Evolutionary conservation across 2,113 vertebrate genomes (phyloP).

Genomic region (Chaetodon auriga): DNA sequence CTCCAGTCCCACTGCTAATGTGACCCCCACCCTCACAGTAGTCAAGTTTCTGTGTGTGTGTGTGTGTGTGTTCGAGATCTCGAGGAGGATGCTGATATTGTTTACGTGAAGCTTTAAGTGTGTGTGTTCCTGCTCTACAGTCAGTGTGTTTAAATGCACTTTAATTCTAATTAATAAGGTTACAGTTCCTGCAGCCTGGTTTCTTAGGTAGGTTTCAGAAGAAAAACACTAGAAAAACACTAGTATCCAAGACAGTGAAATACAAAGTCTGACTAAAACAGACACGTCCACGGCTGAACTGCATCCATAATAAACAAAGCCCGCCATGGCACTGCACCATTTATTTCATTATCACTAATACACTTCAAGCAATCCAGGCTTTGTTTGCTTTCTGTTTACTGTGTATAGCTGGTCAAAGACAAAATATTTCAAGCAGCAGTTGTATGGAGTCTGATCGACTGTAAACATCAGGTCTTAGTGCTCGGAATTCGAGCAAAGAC

Average conservation of each 20-base stretch:
- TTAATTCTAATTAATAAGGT: slow-evolving; percentile 17
- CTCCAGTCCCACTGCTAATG: slow-evolving; percentile 46
- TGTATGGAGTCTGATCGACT: background rate
- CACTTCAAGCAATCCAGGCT: background rate
- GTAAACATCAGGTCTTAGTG: background rate
- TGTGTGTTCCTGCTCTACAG: background rate
- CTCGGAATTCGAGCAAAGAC: background rate
- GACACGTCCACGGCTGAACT: too few species aligned
- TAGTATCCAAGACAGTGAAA: background rate
- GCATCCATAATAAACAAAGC: background rate
- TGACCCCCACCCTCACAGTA: slow-evolving; percentile 29
- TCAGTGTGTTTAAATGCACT: background rate
- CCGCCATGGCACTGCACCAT: background rate
- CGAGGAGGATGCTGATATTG: background rate
- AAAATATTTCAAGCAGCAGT: background rate
- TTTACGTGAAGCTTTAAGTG: slow-evolving; percentile 6
- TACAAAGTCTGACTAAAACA: background rate
- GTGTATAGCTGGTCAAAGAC: background rate
- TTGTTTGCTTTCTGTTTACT: background rate
- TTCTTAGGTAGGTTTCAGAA: background rate
- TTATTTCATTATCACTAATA: background rate
- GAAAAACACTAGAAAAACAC: too few species aligned
- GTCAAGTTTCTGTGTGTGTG: slow-evolving; percentile 6
- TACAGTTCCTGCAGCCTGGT: background rate
- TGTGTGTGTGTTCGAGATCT: background rate